Base-by-base conservation (phyloP, 2,888 invertebrate genomes). In the Elmis aenea region DNA sequence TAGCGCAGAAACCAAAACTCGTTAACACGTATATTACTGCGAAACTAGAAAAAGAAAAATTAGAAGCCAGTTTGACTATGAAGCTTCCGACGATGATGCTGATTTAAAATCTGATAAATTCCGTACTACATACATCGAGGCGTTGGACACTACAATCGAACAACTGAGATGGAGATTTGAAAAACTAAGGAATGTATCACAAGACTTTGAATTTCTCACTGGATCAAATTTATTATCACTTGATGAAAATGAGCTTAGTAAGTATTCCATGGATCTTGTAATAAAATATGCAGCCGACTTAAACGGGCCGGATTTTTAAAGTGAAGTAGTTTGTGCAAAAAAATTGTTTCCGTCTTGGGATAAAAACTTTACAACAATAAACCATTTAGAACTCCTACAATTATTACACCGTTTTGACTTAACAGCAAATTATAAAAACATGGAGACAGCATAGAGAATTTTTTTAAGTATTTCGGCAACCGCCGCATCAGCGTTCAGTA, bases 41-140 rank as follows among this genome's bases (percentile, higher is more conserved):
- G 13, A 32, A 13, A 24, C 22, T 13, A 32, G 32, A 12, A 25
- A 25, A 25, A 5, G 25, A 25, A 25, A 25, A 25, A 6, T 25
- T n/a, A 8, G n/a, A 6, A 32, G 24, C 22, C 23, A 26, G 14
- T 32, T 24, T 24, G 22, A 32, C 11, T 32, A 32, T 24, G 32
- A 32, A 32, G 12, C 21, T 32, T 20, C 15, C 12, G 21, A n/a
- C n/a, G n/a, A n/a, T n/a, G n/a, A 32, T 10, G 10, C 32, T 10
- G 32, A 25, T 25, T 25, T 25, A 25, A 25, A 25, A 25, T 25
- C 12, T 11, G 3, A 12, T 13, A 25, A 25, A 25, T 25, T 25
- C 13, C 25, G 25, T 25, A 11, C 13, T 3, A 25, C 13, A 6
- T 25, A 25, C 13, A 9, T n/a, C 11, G 9, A 25, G 6, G 25